Evolutionary conservation across 2,888 invertebrate species (phyloP).

Genomic region (Dioctria linearis): DNA sequence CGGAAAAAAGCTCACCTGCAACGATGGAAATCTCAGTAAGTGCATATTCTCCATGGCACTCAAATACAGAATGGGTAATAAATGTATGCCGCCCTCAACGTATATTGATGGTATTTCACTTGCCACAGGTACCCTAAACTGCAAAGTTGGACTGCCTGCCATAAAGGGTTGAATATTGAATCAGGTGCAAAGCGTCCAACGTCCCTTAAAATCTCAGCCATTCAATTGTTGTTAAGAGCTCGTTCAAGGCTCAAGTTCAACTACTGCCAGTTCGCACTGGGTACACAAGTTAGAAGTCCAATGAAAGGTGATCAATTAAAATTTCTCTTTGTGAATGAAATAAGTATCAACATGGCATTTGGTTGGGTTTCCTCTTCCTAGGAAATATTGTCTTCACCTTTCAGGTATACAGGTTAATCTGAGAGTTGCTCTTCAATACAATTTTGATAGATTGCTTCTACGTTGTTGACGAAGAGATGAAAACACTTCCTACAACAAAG

Average conservation of each 20-base stretch:
- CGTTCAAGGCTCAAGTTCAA: not conserved
- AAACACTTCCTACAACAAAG: not conserved
- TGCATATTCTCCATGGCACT: not conserved
- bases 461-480: not conserved
- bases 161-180: constrained; percentile 9
- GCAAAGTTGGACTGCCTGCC: too few relatives aligned
- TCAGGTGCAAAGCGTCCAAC: not conserved
- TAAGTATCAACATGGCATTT: not conserved
- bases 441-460: not conserved
- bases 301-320: not conserved
- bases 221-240: not conserved
- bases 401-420: not conserved
- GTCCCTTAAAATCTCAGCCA: not conserved
- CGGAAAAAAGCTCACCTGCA: not conserved
- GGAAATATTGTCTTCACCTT: not conserved
- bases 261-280: not conserved
- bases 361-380: not conserved
- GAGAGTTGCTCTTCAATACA: not conserved
- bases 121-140: not conserved
- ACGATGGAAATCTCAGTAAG: too few relatives aligned
- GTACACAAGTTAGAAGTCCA: not conserved
- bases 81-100: not conserved
- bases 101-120: not conserved
- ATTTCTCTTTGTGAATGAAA: not conserved
- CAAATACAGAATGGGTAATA: not conserved